Evolutionary conservation across 2,113 vertebrate genomes (phyloP).

Genomic region (Struthidea cinerea): DNA sequence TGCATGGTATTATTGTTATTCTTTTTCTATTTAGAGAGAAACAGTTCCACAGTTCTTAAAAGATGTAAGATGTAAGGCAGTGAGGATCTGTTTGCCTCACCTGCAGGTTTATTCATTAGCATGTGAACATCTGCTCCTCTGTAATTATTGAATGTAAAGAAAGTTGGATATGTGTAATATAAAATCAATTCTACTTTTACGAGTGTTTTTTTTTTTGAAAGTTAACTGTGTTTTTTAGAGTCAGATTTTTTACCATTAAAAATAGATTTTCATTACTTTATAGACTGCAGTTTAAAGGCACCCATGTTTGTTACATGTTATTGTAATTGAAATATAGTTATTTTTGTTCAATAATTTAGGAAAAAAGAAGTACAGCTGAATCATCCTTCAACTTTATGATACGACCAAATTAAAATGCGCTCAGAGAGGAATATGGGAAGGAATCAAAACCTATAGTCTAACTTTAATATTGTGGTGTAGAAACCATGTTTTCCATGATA

Average conservation of each 20-base stretch:
- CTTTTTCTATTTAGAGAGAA: neutral
- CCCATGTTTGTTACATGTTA: neutral
- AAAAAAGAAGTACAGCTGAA: neutral
- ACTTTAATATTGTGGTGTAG: neutral
- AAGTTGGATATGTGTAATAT: neutral
- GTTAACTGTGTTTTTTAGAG: neutral
- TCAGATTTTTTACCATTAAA: neutral
- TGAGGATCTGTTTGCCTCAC: neutral
- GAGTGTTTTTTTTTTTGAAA: neutral
- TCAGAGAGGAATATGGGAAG: neutral
- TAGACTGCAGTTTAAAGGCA: neutral
- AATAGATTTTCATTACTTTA: neutral
- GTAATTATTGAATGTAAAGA: neutral
- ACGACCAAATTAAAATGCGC: neutral
- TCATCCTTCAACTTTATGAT: neutral
- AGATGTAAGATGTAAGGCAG: neutral
- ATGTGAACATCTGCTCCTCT: neutral
- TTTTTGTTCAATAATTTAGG: neutral
- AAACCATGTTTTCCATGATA: neutral
- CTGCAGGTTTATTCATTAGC: neutral
- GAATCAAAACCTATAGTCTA: neutral
- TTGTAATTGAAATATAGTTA: neutral
- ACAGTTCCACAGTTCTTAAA: neutral
- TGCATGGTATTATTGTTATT: neutral
- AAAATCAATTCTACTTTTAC: neutral